Conservation (phyloP, 2,888 invertebrate genomes). For the Hedychridium roseum region DNA sequence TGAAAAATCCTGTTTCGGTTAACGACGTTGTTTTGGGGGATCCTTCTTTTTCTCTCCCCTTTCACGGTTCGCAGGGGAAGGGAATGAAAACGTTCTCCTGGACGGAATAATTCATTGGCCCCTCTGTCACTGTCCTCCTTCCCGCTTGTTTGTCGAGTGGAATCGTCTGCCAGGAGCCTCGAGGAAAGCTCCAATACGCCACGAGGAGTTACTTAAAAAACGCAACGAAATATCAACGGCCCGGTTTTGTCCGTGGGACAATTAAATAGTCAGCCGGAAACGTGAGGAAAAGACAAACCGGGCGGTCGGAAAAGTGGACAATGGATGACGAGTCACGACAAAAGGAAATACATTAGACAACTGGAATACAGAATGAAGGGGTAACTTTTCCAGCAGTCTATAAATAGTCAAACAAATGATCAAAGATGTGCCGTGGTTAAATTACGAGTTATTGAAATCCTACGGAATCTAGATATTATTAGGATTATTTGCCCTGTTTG, state of each 20-base stretch:
- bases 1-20: too few species aligned
- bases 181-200: slow-evolving; percentile 9
- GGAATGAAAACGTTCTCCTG: slow-evolving; percentile 55
- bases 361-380: slow-evolving; percentile 61
- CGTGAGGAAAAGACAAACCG: slow-evolving; percentile 11
- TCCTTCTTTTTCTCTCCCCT: slow-evolving; percentile 24
- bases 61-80: slow-evolving; percentile 23
- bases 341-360: slow-evolving; percentile 60
- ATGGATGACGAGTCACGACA: slow-evolving; percentile 48
- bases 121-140: slow-evolving; percentile 40
- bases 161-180: slow-evolving; percentile 32
- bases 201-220: slow-evolving; percentile 5
- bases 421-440: too few species aligned
- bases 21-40: too few species aligned
- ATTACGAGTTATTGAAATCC: too few species aligned
- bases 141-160: slow-evolving; percentile 46
- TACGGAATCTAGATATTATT: too few species aligned
- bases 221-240: background rate
- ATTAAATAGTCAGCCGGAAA: too few species aligned
- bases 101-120: slow-evolving; percentile 56
- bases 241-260: too few species aligned
- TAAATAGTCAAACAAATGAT: too few species aligned
- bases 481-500: too few species aligned
- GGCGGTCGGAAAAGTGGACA: slow-evolving; percentile 53
- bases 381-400: too few species aligned